A percentile compares a stretch with the other conserved stretches of the same genome.
Conservation (phyloP, 2,113 vertebrate species). For the Theristicus caerulescens region DNA sequence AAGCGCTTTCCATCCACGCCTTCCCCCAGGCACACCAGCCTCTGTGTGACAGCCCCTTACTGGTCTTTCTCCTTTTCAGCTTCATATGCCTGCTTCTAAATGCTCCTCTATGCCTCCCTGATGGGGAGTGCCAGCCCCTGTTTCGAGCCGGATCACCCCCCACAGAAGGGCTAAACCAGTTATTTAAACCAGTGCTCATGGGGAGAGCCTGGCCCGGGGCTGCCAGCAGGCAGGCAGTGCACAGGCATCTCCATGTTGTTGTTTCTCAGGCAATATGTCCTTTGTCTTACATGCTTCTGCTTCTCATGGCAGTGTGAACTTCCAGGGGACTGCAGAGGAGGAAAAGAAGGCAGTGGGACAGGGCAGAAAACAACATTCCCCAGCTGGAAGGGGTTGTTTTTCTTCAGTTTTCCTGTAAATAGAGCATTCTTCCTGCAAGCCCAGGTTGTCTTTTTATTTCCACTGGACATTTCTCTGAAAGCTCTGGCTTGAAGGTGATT, state of each 20-base stretch:
- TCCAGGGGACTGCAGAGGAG: fast-evolving
- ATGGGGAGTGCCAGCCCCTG: background rate
- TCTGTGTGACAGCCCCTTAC: background rate
- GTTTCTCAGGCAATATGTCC: fast-evolving
- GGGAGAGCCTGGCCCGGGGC: background rate
- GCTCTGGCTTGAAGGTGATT: background rate
- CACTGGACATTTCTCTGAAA: background rate
- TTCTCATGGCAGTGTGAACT: background rate
- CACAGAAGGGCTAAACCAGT: background rate
- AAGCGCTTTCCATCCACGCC: background rate
- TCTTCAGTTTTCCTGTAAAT: background rate
- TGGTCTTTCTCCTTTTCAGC: background rate
- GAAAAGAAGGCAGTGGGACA: background rate
- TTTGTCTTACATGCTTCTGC: background rate
- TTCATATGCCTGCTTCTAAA: background rate
- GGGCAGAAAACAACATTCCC: background rate
- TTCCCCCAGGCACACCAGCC: background rate
- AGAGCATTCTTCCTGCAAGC: background rate
- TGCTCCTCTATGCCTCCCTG: background rate
- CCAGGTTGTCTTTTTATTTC: background rate
- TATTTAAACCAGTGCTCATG: background rate
- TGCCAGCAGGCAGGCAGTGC: background rate
- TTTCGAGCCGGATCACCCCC: background rate
- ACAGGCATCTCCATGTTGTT: background rate
- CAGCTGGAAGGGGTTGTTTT: background rate